These are phyloP conservation scores for Erythrocercus mccallii DNA, from an alignment of 2,113 vertebrate genomes.

Conservation along the genomic window DNA sequence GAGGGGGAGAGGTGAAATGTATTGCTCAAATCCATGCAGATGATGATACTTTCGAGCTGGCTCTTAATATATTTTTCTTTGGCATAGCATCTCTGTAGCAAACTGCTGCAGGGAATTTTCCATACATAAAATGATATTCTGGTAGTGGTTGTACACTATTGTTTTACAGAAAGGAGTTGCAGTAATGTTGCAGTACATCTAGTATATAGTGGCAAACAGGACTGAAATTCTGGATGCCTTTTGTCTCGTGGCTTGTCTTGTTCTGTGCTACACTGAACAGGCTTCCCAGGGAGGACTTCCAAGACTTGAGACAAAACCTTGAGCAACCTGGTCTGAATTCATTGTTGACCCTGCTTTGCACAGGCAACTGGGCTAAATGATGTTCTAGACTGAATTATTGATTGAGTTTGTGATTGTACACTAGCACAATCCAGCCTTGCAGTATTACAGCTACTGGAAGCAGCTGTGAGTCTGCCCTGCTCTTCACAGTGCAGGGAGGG, in stretches of 20 bases:
- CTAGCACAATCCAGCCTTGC: no score
- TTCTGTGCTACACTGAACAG: neutral
- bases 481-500: neutral
- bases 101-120: neutral
- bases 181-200: neutral
- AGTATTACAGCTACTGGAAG: neutral
- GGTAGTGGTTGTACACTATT: neutral
- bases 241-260: accelerated
- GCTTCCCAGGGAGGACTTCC: neutral
- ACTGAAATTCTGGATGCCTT: neutral
- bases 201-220: neutral
- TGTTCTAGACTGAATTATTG: neutral
- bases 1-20: neutral
- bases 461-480: neutral
- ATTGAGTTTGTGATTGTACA: neutral
- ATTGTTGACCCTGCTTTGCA: neutral
- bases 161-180: neutral
- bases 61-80: neutral
- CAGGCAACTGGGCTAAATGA: neutral
- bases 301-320: neutral
- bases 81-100: neutral
- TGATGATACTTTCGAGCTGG: neutral
- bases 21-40: neutral
- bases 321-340: neutral
- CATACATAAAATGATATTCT: neutral